These are phyloP conservation scores for Macrobrachium rosenbergii DNA, from an alignment of 1,140 invertebrate species.

Conservation along the genomic window DNA sequence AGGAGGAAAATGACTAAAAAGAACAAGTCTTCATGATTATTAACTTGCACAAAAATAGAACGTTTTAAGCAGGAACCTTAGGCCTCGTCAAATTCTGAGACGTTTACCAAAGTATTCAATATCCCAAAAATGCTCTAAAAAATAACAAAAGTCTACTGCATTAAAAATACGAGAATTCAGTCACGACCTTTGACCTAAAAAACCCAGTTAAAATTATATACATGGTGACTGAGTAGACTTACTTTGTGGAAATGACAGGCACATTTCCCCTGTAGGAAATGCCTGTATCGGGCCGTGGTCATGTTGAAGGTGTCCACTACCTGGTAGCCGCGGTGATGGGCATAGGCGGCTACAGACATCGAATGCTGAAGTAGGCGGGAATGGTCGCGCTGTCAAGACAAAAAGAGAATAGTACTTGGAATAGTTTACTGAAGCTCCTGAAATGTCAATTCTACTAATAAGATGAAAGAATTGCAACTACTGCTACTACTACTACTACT, in stretches of 20 bases:
- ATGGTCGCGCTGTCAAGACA: slow-evolving; percentile 28
- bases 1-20: not conserved
- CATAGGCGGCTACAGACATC: slow-evolving; percentile 21
- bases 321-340: slow-evolving; percentile 28
- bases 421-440: not conserved
- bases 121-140: not conserved
- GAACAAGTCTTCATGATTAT: no score
- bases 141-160: not conserved
- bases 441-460: not conserved
- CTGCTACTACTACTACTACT: no score
- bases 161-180: no score
- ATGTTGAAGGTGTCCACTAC: slow-evolving; percentile 55
- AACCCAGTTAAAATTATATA: no score
- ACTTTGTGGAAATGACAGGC: slow-evolving; percentile 53
- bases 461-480: no score
- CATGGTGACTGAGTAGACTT: not conserved
- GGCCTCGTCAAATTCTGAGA: not conserved
- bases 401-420: not conserved
- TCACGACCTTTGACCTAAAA: not conserved
- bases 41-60: no score
- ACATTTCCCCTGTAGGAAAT: slow-evolving; percentile 51
- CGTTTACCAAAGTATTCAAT: not conserved
- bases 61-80: no score
- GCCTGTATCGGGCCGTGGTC: slow-evolving; percentile 41
- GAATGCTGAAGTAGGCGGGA: slow-evolving; percentile 39